A percentile compares a stretch with the other conserved stretches of the same genome.
phyloP scores from a whole-genome alignment of 2,888 invertebrate species.

The Labia minor region DNA sequence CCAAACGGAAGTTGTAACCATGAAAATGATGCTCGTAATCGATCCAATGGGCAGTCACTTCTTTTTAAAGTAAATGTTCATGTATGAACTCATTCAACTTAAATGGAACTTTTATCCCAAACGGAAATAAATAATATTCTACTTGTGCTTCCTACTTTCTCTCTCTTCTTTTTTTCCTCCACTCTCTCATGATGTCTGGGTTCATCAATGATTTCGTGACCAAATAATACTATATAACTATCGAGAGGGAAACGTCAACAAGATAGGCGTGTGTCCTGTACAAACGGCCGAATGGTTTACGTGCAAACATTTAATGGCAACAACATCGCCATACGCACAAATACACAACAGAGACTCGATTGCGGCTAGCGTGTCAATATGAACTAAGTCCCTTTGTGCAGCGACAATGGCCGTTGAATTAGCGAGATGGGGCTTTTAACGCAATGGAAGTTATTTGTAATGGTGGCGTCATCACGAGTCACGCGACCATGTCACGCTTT shows the following conservation, averaged over 20 bases:
- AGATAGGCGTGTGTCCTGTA: not conserved
- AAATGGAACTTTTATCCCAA: no score
- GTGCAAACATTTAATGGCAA: conserved; percentile 13
- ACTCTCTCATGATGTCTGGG: no score
- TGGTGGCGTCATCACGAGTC: not conserved
- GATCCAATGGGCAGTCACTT: not conserved
- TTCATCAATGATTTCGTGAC: not conserved
- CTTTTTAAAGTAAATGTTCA: conserved; percentile 7
- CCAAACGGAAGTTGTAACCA: not conserved
- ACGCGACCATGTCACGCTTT: not conserved
- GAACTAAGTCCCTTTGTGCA: conserved; percentile 3
- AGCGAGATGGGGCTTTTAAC: conserved; percentile 13
- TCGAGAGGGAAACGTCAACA: not conserved
- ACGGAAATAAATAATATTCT: no score
- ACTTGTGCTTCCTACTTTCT: no score
- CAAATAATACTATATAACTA: not conserved
- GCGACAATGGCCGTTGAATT: not conserved
- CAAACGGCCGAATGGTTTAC: not conserved
- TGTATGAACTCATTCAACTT: not conserved
- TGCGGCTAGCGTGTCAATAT: not conserved
- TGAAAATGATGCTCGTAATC: not conserved
- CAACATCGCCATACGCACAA: not conserved
- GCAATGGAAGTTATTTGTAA: conserved; percentile 1
- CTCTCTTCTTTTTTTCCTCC: no score
- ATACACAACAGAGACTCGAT: not conserved